Percentiles rank a stretch among this genome's conserved stretches.
Evolutionary conservation across 2,888 invertebrate genomes (phyloP).

Genomic region (Synergus gifuensis): DNA sequence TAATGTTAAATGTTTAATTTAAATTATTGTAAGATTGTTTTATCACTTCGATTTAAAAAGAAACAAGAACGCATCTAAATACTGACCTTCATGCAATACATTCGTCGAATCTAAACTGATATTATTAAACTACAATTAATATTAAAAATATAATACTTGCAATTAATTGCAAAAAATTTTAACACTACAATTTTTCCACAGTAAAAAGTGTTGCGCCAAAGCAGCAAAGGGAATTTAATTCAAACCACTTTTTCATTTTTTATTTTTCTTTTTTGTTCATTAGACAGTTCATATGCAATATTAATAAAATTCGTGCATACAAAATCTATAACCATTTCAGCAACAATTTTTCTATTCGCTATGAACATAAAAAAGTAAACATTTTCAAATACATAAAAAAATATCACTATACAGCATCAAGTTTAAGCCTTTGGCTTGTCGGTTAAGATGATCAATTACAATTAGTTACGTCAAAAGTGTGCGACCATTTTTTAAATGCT

Average conservation of each 20-base stretch:
- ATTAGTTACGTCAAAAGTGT: neutral
- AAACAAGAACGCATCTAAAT: neutral
- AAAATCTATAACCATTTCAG: neutral
- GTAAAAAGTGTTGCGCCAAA: neutral
- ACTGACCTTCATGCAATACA: neutral
- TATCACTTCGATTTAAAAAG: neutral
- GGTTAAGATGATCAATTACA: neutral
- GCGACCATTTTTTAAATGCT: neutral
- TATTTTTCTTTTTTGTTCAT: neutral
- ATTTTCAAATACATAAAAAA: neutral
- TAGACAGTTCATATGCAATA: neutral
- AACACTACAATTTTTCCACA: neutral
- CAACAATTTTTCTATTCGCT: neutral
- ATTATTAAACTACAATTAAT: neutral
- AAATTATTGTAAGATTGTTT: neutral
- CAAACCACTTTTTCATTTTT: neutral
- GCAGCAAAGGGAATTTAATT: neutral
- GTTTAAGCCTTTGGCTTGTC: neutral
- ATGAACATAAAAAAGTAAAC: constrained; percentile 9
- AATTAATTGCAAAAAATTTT: neutral
- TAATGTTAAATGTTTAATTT: no score
- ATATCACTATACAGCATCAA: neutral
- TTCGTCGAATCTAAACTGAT: constrained; percentile 4
- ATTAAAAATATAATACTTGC: no score
- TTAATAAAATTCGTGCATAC: neutral